Evolutionary conservation across 2,888 invertebrate genomes (phyloP).

Genomic region (Tetragnatha montana): DNA sequence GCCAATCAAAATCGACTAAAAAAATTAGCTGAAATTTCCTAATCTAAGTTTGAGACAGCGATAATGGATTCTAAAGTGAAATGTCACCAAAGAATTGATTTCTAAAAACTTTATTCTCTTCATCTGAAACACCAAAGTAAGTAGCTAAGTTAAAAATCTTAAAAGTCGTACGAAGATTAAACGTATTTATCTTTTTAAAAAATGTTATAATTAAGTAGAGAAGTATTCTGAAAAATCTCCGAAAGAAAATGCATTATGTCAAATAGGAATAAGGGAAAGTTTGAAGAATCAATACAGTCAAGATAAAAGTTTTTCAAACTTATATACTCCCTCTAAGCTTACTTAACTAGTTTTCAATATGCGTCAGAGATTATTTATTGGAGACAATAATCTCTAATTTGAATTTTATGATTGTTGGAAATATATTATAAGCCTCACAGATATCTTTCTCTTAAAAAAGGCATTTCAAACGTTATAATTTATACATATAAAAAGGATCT

Average conservation of each 20-base stretch:
- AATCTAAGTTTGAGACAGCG: not conserved
- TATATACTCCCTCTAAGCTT: no score
- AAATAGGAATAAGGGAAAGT: not conserved
- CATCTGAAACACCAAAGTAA: not conserved
- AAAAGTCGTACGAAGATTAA: not conserved
- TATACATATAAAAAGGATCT: no score
- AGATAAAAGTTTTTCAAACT: no score
- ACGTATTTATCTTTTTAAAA: not conserved
- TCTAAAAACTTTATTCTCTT: not conserved
- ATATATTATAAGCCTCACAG: no score
- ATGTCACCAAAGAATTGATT: not conserved
- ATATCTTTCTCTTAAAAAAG: no score
- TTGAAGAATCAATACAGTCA: not conserved
- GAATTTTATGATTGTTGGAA: no score
- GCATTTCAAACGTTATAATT: no score
- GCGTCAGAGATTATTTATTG: no score
- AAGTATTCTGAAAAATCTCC: not conserved
- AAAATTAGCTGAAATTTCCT: not conserved
- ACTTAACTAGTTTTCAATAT: no score
- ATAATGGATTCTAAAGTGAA: not conserved
- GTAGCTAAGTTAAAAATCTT: not conserved
- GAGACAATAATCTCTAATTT: no score
- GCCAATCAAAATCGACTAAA: not conserved
- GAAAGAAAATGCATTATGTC: not conserved
- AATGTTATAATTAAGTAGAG: not conserved